A percentile compares a stretch with the other conserved stretches of the same genome.
Conservation (phyloP, 2,113 vertebrate genomes). For the Psophia crepitans region DNA sequence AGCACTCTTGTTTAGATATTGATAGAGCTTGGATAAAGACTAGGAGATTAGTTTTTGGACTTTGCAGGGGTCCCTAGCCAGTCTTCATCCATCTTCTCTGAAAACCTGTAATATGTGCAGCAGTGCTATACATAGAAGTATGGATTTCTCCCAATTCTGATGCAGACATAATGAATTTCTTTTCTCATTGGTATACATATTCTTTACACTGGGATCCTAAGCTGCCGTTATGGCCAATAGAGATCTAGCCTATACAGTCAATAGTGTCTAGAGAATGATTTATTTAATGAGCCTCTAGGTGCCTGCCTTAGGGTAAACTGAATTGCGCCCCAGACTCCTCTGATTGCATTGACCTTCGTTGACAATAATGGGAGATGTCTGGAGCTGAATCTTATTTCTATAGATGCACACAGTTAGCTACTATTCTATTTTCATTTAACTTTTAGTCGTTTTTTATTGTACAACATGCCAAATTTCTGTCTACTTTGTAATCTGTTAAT, state of each 20-base stretch:
- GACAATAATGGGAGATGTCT: background rate
- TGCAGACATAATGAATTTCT: background rate
- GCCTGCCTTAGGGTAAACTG: background rate
- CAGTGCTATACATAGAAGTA: background rate
- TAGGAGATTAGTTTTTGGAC: background rate
- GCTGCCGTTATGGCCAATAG: background rate
- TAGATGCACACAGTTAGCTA: background rate
- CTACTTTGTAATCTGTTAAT: background rate
- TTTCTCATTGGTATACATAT: background rate
- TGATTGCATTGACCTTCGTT: background rate
- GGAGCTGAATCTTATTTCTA: background rate
- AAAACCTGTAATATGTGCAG: background rate
- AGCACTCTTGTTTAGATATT: background rate
- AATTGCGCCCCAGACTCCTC: background rate
- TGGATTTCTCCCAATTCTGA: background rate
- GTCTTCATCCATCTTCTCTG: background rate
- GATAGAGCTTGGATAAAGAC: background rate
- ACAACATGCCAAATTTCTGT: background rate
- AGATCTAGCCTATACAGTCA: background rate
- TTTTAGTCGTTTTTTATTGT: background rate
- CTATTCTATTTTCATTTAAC: background rate
- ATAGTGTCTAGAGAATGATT: background rate
- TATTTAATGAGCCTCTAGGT: background rate
- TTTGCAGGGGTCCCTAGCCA: background rate
- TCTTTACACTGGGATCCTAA: background rate